Evolutionary conservation across 2,888 invertebrate genomes (phyloP), one percentile per base, ranked within the genome.

Genomic region (Leptothorax acervorum): DNA sequence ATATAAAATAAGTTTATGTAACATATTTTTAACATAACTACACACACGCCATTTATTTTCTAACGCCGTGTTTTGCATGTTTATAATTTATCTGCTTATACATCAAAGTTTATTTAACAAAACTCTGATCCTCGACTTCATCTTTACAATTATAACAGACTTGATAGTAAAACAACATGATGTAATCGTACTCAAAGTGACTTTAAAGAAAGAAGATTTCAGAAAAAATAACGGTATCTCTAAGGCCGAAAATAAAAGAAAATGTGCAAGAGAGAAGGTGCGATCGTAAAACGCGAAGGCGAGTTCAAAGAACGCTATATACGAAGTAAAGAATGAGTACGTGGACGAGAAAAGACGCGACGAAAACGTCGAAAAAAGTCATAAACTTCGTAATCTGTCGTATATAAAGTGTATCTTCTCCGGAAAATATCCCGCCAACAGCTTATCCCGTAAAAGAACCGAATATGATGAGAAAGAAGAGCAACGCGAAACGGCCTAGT

Each of bases 371-470:
- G 87, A 83, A 87, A 89, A 90, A 90, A 88, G 91, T 92, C 93
- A 91, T 94, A 94, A 94, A 94, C 89, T 91, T 86, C 92, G 92
- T 93, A 92, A 93, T 94, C 93, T 93, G 89, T 92, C 92, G 92
- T 93, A 23, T 93, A 23, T 23, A 93, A 93, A 94, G 89, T 89
- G 89, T 90, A 85, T 90, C 60, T 92, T 91, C 92, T 90, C 88
- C 90, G 71, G 85, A 70, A 70, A 70, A 74, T 76, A 85, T 85
- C 78, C 31, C 84, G 65, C 79, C 60, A 84, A 89, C 84, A 86
- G 53, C 68, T 87, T 87, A 82, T 87, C 76, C 68, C 42, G 23
- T 68, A 9, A 53, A 82, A 78, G 31, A 63, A 60, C 9, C 39
- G 45, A 83, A 70, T 84, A 70, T 60, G 75, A 86, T 75, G 84